Conservation (phyloP, 2,113 vertebrate species). For the Paracanthobrama guichenoti region DNA sequence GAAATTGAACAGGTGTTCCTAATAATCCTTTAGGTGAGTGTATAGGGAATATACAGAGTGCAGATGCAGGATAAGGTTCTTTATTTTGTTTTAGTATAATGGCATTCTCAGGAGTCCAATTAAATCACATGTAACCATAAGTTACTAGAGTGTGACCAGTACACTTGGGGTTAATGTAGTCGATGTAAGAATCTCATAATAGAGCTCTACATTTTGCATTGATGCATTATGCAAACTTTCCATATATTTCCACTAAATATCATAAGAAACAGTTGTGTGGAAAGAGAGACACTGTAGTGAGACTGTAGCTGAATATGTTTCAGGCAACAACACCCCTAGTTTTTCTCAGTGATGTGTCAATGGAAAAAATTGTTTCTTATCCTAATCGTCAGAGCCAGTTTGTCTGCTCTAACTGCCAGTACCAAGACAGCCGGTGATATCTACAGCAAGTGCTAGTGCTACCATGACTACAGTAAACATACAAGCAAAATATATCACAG, state of each 20-base stretch:
- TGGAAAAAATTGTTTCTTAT: slow-evolving; percentile 50
- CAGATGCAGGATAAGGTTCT: not conserved
- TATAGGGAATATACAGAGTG: not conserved
- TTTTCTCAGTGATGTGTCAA: slow-evolving; percentile 31
- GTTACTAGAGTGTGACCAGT: slow-evolving; percentile 25
- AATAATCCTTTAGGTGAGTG: too few species aligned
- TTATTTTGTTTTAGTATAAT: slow-evolving; percentile 26
- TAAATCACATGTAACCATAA: slow-evolving; percentile 32
- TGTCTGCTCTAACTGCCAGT: slow-evolving; percentile 42
- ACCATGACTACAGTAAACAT: slow-evolving; percentile 49
- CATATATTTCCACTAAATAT: not conserved
- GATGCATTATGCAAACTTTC: not conserved
- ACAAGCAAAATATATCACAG: slow-evolving; percentile 46
- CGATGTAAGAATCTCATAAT: not conserved
- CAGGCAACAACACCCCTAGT: not conserved
- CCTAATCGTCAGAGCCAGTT: slow-evolving; percentile 50
- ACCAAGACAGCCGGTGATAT: slow-evolving; percentile 30
- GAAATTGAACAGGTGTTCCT: too few species aligned
- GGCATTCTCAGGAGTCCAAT: slow-evolving; percentile 48
- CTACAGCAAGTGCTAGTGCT: slow-evolving; percentile 37
- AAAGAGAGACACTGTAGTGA: not conserved
- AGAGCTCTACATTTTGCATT: not conserved
- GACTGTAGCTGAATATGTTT: not conserved
- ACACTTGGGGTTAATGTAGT: slow-evolving; percentile 32
- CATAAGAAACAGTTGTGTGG: not conserved